Base-by-base conservation (phyloP, 2,888 invertebrate species). In the Lasius fuliginosus region DNA sequence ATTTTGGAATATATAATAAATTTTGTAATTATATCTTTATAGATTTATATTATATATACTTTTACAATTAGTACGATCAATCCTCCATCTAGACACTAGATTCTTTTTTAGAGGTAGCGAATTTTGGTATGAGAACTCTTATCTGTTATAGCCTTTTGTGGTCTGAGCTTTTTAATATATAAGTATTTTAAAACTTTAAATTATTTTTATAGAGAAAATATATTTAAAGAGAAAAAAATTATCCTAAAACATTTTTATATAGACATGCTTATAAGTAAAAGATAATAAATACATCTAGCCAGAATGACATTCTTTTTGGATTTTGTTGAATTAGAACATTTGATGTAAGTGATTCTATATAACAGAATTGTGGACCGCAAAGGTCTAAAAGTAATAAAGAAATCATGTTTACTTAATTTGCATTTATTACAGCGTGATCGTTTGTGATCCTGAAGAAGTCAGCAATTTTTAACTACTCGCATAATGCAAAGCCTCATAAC, bases 401-500 rank as follows among this genome's bases (percentile, higher is more conserved):
- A 77, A 64, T 76, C 53, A 64, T 76, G 2, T 42, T 82, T 76
- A 75, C n/a, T 40, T 23, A 23, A 12, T 75, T 64, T 64, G n/a
- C 23, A 65, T 82, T 74, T 58, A 60, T 79, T 79, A 60, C 69
- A 69, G 79, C 36, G 68, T 68, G 42, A 77, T 79, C 23, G 12
- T 60, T 79, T 79, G 60, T 79, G 42, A 69, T 46, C 60, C 60
- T 79, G 79, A 79, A 79, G 79, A 79, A 62, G 23, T 79, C 69
- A 8, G 12, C 71, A 79, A 46, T 79, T 79, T 69, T 79, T 68
- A 58, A 56, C 42, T 58, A 42, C 30, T 68, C 58, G 12, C 53
- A 77, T 56, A 58, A 67, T 58, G 36, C 67, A 36, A 56, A 67
- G 30, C 33, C 69, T 60, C 42, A 33, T 60, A 79, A 60, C 6